A percentile compares a stretch with the other conserved stretches of the same genome.
phyloP scores from a whole-genome alignment of 2,113 vertebrate species.

The Gorilla gorilla region DNA sequence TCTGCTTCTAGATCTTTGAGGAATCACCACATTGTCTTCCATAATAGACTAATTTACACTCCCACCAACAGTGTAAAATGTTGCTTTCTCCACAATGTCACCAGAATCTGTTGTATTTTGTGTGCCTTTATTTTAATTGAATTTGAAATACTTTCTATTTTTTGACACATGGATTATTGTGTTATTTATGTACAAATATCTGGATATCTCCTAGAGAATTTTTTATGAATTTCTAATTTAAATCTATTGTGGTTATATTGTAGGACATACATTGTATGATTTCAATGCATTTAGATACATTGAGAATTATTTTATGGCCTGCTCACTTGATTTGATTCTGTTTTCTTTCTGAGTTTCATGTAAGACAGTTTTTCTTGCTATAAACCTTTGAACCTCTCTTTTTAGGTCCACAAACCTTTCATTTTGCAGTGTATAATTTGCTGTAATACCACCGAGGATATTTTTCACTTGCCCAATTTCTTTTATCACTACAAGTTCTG shows the following conservation, averaged over 20 bases:
- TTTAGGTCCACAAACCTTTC: neutral
- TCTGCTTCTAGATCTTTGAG: too few relatives aligned
- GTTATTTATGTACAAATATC: neutral
- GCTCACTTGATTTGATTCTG: neutral
- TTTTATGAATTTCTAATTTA: neutral
- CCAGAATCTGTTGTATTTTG: too few relatives aligned
- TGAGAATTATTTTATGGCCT: neutral
- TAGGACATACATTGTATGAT: neutral
- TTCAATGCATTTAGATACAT: neutral
- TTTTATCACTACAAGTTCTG: neutral
- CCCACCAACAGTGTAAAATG: too few relatives aligned
- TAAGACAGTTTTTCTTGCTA: neutral
- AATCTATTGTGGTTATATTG: neutral
- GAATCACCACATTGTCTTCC: too few relatives aligned
- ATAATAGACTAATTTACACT: too few relatives aligned
- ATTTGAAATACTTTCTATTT: neutral
- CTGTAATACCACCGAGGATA: neutral
- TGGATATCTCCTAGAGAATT: neutral
- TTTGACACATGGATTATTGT: neutral
- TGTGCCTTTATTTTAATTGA: neutral
- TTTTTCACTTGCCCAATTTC: neutral
- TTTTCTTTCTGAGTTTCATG: neutral
- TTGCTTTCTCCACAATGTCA: too few relatives aligned
- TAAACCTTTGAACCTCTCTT: neutral
- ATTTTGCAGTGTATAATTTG: neutral